Evolutionary conservation across 2,888 invertebrate species (phyloP).

Genomic region (Papilio gigon): DNA sequence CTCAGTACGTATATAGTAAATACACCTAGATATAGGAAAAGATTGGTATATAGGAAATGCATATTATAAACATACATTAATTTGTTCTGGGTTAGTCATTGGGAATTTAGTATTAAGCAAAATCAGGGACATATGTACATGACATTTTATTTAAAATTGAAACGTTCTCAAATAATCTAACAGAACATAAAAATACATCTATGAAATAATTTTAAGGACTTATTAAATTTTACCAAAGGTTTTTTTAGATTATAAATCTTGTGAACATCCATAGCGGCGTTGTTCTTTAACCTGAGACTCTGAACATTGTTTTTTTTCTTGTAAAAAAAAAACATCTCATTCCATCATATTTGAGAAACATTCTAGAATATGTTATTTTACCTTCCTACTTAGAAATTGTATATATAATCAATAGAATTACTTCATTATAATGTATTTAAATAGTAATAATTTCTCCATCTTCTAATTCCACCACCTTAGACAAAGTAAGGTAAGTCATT

Average conservation of each 20-base stretch:
- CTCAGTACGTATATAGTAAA: no score
- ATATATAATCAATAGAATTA: no score
- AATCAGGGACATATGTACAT: background rate
- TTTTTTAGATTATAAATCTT: background rate
- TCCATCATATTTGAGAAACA: no score
- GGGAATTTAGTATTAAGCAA: background rate
- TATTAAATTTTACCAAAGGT: background rate
- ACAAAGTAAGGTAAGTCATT: no score
- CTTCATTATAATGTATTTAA: no score
- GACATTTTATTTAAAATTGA: background rate
- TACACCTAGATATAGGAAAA: no score
- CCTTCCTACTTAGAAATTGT: no score
- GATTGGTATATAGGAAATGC: background rate
- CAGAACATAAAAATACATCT: background rate
- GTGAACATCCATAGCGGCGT: background rate
- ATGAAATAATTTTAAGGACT: background rate
- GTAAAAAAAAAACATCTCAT: no score
- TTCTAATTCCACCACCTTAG: no score
- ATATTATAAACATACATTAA: background rate
- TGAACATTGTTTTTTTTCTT: no score
- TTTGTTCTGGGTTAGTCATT: background rate
- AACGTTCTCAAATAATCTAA: background rate
- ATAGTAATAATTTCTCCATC: no score
- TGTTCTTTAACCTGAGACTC: background rate
- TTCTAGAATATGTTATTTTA: no score